phyloP scores from a whole-genome alignment of 2,797 vertebrate species.

The Nannoperca australis region DNA sequence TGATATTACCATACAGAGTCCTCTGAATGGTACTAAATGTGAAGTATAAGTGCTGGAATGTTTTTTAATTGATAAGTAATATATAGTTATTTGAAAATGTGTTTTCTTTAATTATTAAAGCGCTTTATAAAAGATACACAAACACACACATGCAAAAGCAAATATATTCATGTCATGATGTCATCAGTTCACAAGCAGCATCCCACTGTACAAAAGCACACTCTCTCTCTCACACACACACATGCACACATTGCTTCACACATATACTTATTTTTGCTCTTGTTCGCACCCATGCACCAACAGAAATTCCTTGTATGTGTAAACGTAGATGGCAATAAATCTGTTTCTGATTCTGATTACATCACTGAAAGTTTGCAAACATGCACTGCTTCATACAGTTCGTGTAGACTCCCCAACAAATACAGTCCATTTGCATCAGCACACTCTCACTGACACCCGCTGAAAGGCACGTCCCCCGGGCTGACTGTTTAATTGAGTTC shows the following conservation, averaged over 20 bases:
- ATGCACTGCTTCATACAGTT: neutral
- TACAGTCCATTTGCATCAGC: constrained; percentile 19
- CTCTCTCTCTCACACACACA: neutral
- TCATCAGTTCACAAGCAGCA: constrained; percentile 7
- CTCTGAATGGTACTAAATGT: neutral
- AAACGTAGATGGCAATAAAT: no score
- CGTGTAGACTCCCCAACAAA: neutral
- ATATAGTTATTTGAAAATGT: neutral
- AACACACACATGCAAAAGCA: no score
- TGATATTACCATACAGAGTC: neutral
- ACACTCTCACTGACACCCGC: constrained; percentile 3
- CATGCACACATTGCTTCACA: neutral
- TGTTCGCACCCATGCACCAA: no score
- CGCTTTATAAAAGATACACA: neutral
- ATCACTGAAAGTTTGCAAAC: neutral
- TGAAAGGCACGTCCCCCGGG: constrained; percentile 1
- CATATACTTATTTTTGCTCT: neutral
- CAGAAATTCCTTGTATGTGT: no score
- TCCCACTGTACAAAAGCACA: neutral
- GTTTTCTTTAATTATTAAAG: neutral
- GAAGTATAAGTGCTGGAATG: neutral
- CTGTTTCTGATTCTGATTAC: no score
- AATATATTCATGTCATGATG: neutral
- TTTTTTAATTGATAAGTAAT: neutral
- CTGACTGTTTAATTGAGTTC: constrained; percentile 75